phyloP scores from a whole-genome alignment of 2,888 invertebrate genomes.

The Apodemia zela region DNA sequence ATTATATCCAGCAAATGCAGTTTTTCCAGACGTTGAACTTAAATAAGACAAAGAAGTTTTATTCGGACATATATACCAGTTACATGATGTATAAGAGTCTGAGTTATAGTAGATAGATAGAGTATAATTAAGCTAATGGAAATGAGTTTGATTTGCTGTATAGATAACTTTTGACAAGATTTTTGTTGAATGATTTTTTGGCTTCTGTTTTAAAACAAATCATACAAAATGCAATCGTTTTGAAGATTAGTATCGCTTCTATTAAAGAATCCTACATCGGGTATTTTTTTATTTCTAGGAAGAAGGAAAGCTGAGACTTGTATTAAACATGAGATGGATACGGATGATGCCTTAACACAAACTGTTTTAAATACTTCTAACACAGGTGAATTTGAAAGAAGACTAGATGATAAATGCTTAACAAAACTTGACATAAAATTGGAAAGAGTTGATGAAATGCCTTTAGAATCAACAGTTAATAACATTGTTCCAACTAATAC shows the following conservation, averaged over 20 bases:
- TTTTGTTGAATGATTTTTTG: too few relatives aligned
- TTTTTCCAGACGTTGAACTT: too few relatives aligned
- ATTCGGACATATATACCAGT: too few relatives aligned
- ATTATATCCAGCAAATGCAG: too few relatives aligned
- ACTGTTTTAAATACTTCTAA: background rate
- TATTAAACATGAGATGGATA: conserved; percentile 47
- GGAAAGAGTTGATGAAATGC: background rate
- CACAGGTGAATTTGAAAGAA: background rate
- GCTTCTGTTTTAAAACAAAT: too few relatives aligned
- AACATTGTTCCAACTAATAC: background rate
- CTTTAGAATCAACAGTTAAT: background rate
- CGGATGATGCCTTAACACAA: conserved; percentile 18
- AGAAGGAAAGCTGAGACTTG: conserved; percentile 54
- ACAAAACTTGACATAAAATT: background rate
- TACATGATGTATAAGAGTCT: too few relatives aligned
- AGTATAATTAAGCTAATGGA: too few relatives aligned
- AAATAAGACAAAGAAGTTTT: too few relatives aligned
- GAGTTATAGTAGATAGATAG: too few relatives aligned
- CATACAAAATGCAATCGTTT: background rate
- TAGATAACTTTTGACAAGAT: too few relatives aligned
- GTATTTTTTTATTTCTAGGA: conserved; percentile 77
- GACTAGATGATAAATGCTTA: background rate
- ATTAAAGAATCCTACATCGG: conserved; percentile 50
- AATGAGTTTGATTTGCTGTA: too few relatives aligned
- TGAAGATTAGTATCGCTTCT: background rate